phyloP scores from a whole-genome alignment of 2,797 vertebrate genomes.

The Muraenolepis orangiensis region DNA sequence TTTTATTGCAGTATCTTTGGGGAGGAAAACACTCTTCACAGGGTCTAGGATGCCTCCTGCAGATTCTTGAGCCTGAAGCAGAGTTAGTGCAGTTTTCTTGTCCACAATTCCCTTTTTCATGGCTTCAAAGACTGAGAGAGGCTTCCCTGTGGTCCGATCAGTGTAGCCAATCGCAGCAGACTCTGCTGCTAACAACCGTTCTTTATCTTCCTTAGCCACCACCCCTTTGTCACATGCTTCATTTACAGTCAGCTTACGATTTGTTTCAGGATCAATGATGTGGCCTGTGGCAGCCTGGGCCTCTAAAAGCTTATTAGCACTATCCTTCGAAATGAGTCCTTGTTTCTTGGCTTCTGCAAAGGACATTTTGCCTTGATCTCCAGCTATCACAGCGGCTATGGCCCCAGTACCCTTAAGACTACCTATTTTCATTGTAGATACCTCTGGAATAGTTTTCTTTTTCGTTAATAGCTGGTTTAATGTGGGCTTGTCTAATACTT shows the following conservation, averaged over 20 bases:
- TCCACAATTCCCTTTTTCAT: constrained; percentile 82
- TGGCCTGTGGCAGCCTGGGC: constrained; percentile 87
- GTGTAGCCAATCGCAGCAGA: constrained; percentile 80
- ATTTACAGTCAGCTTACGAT: constrained; percentile 84
- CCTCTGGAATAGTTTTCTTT: background rate
- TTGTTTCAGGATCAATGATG: constrained; percentile 86
- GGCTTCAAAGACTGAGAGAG: constrained; percentile 76
- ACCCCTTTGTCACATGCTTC: constrained; percentile 78
- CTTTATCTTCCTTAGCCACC: constrained; percentile 77
- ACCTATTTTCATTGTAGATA: background rate
- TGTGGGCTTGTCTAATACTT: background rate
- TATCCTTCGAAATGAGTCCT: constrained; percentile 73
- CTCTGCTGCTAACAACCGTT: constrained; percentile 81
- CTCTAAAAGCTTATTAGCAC: constrained; percentile 77
- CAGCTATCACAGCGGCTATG: constrained; percentile 49
- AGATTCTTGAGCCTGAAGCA: constrained; percentile 83
- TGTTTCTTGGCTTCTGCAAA: constrained; percentile 78
- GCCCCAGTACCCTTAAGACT: background rate
- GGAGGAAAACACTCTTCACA: constrained; percentile 80
- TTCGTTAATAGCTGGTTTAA: background rate
- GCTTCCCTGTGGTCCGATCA: constrained; percentile 81
- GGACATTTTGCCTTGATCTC: constrained; percentile 70
- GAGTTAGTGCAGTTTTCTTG: constrained; percentile 75
- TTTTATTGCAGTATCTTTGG: constrained; percentile 79
- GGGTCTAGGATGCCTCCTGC: constrained; percentile 84